Evolutionary conservation across 2,113 vertebrate genomes (phyloP), one percentile per base, ranked within the genome.

Genomic region (Polyodon spathula): DNA sequence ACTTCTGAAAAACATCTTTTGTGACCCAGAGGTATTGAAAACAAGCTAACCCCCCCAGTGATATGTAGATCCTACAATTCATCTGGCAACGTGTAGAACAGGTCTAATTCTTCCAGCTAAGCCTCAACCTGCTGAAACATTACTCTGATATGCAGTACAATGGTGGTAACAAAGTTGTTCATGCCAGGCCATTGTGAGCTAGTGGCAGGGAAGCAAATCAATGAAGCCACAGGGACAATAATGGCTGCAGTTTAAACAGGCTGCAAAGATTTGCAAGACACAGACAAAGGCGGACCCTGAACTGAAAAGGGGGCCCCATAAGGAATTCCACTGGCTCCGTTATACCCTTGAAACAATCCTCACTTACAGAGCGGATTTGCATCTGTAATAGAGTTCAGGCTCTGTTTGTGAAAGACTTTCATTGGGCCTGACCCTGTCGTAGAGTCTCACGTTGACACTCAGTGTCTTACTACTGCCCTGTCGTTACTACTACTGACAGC

Each of bases 31-130:
- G 86, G 86, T 82, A 90, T 93, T 92, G 84, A 91, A n/a, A n/a
- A n/a, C n/a, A n/a, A n/a, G n/a, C n/a, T n/a, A n/a, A n/a, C n/a
- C n/a, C n/a, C n/a, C n/a, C n/a, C n/a, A n/a, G n/a, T n/a, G n/a
- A n/a, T 91, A 95, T 96, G 92, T 86, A 94, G 95, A 95, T 94
- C 91, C 84, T 3, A 71, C 81, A 81, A 92, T 93, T 96, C 87
- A 88, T 85, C 87, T 80, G 82, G 84, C 80, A 82, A 80, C 82
- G 71, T 85, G 86, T 89, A 85, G 79, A 82, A 83, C 80, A 89
- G 81, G 82, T 86, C 81, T 90, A 88, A 93, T 91, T 92, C 84
- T 86, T 89, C 77, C 80, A 85, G 84, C 84, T 85, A 82, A 82
- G 81, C 83, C 76, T 84, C 87, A 89, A 87, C 91, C 84, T 90